These are phyloP conservation scores for Trachops cirrhosus DNA, from an alignment of 2,797 vertebrate species.

Conservation along the genomic window DNA sequence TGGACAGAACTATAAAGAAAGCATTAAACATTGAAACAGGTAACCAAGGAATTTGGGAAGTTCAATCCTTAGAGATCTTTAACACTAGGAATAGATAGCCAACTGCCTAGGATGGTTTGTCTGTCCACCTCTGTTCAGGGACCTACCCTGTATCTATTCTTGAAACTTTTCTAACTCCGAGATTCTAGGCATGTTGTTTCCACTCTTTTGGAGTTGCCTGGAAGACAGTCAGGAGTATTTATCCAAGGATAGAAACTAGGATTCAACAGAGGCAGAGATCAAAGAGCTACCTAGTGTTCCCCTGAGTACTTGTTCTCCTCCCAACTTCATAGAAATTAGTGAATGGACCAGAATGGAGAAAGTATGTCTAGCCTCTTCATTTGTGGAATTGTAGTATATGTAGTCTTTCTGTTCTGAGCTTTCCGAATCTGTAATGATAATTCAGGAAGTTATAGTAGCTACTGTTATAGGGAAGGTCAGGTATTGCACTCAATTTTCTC, in stretches of 20 bases:
- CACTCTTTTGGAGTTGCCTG: not conserved
- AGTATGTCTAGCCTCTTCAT: not conserved
- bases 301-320: not conserved
- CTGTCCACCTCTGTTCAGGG: not conserved
- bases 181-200: not conserved
- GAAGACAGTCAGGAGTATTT: not conserved
- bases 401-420: not conserved
- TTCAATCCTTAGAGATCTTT: conserved; percentile 52
- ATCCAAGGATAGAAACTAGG: not conserved
- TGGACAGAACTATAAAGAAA: conserved; percentile 51
- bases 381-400: not conserved
- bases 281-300: not conserved
- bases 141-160: not conserved
- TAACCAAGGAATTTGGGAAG: conserved; percentile 45
- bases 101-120: conserved; percentile 9
- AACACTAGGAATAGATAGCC: conserved; percentile 15
- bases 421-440: not conserved
- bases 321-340: not conserved
- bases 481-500: not conserved
- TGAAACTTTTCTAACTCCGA: conserved; percentile 31
- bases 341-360: not conserved
- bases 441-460: not conserved
- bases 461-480: not conserved
- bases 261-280: not conserved
- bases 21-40: conserved; percentile 61